Base-by-base conservation (phyloP, 1,140 invertebrate species). In the Dermatophagoides farinae region DNA sequence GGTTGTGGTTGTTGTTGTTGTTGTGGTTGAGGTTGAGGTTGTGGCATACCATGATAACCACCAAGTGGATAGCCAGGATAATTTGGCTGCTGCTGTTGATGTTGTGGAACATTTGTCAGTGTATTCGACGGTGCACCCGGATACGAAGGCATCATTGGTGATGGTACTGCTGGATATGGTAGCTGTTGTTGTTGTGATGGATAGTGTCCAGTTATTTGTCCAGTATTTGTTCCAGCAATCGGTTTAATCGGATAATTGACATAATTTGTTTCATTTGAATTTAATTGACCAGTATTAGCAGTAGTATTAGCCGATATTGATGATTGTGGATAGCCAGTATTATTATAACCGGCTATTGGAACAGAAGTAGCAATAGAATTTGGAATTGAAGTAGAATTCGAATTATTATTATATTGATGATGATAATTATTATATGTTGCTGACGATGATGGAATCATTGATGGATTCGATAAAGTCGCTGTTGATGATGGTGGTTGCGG, bases 1-100 rank as follows among this genome's bases (percentile, higher is more conserved):
- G 18, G 44, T 50, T 14, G 52, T 40, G 22, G 62, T 18, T 54
- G 65, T 16, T 61, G 61, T 54, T 64, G 62, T 31, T 64, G 59
- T 14, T 50, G 49, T 12, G 9, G 61, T 23, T 58, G 57, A 16
- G 8, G 57, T 22, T 10, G 20, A 16, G 39, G 47, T 60, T 39
- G 60, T 31, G 6, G 60, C 16, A 38, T 52, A 31, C 31, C 31
- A 31, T 31, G 31, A 31, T 31, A 31, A 31, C 31, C 31, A 40
- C 63, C 64, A 25, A 11, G 64, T n/a, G 58, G 62, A 43, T 57
- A 61, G 44, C 18, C 57, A 44, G 38, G 60, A 18, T 22, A 64
- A 8, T 58, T 61, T 57, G 60, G 64, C 18, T 37, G 25, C 11
- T 53, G 47, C 8, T 63, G 43, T 14, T 59, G 52, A 25, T 65